Percentiles rank a stretch among this genome's conserved stretches.
These are phyloP conservation scores for Xiphias gladius DNA, from an alignment of 2,113 vertebrate genomes.

Conservation along the genomic window DNA sequence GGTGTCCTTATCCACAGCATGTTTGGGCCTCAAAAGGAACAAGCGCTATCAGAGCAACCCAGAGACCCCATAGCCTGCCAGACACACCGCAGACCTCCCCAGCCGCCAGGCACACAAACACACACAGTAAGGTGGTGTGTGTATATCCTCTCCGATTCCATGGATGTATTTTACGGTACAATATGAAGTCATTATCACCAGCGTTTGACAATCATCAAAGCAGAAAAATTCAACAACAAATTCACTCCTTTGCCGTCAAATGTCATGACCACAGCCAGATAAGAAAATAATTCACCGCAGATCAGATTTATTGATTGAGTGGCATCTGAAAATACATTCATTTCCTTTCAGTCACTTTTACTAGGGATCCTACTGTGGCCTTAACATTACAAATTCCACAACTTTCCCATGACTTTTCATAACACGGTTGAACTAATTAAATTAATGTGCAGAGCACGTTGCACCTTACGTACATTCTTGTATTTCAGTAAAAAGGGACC, in stretches of 20 bases:
- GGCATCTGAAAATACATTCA: too few relatives aligned
- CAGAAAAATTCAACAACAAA: neutral
- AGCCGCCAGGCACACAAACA: constrained; percentile 23
- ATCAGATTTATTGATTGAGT: neutral
- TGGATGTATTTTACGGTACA: neutral
- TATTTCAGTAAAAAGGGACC: neutral
- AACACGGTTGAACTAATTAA: neutral
- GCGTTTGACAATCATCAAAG: neutral
- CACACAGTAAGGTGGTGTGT: constrained; percentile 8
- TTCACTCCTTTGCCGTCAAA: neutral
- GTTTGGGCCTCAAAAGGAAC: constrained; percentile 69
- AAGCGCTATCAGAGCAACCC: constrained; percentile 74
- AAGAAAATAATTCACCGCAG: neutral
- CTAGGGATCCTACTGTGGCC: neutral
- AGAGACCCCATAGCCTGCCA: constrained; percentile 74
- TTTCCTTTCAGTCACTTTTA: neutral
- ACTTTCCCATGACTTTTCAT: neutral
- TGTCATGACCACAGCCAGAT: neutral
- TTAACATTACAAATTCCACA: neutral
- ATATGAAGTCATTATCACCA: constrained; percentile 30
- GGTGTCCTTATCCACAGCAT: constrained; percentile 66
- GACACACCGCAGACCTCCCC: constrained; percentile 47
- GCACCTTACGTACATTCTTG: neutral
- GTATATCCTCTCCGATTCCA: constrained; percentile 19
- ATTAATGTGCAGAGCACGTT: neutral